Base-by-base conservation (phyloP, 2,113 vertebrate species). In the Scytalopus superciliaris region DNA sequence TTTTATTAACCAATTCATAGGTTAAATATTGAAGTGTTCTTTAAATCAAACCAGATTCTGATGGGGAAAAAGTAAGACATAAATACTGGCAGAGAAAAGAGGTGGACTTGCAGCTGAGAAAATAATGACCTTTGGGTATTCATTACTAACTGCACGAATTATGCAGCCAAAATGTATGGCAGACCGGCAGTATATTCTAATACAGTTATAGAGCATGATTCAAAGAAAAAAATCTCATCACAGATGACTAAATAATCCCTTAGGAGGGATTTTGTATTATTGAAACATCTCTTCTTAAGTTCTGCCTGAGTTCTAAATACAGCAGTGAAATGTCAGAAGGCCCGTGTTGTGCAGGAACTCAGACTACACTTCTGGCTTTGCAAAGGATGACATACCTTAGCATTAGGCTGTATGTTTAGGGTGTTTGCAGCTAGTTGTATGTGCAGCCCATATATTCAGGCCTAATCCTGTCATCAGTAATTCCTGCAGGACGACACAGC, bases 231-330 rank as follows among this genome's bases (percentile, higher is more conserved):
- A 87, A 73, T 91, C 83, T 95, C 93, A 74, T 87, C 66, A 78
- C 17, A 22, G 66, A 94, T 93, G 92, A 94, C 88, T 96, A 84
- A 94, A 86, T 91, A 93, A 92, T 95, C 92, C 90, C 84, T 89
- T 31, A 78, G 62, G 86, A 92, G 53, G 40, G 39, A 60, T 89
- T 96, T 92, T 64, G 57, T 89, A 84, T 89, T 92, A 57, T 70
- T 91, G 69, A 94, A 91, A 82, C 28, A 44, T 56, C 31, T 81
- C 55, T 86, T 81, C 75, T 90, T 64, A n/a, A 76, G 84, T 89
- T 95, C 69, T 90, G 60, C 47, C 24, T 35, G 68, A 64, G 76
- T 87, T 96, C 79, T 89, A 84, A 93, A 84, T 87, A 19, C 21
- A 59, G 80, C 66, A 57, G 6, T 92, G 74, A 95, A 87, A 92